These are phyloP conservation scores for Coilia nasus DNA, from an alignment of 2,797 vertebrate species.

Conservation along the genomic window DNA sequence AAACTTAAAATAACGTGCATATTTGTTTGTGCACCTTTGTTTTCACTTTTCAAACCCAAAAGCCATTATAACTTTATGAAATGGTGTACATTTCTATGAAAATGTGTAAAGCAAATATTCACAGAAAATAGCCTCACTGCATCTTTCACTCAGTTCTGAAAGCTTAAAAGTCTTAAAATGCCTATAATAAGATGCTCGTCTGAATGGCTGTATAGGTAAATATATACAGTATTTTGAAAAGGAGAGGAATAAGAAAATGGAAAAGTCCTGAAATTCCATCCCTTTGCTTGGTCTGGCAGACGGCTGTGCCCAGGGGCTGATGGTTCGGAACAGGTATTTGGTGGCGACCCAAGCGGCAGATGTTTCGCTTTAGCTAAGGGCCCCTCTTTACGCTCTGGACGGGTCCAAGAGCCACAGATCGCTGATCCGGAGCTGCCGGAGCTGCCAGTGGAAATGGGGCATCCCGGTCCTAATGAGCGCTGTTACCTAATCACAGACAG, in stretches of 20 bases:
- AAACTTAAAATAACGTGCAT: too few relatives aligned
- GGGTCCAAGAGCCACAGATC: conserved; percentile 60
- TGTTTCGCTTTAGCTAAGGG: conserved; percentile 58
- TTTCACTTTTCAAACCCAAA: too few relatives aligned
- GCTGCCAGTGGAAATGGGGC: conserved; percentile 67
- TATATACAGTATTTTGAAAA: not conserved
- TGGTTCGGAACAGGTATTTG: conserved; percentile 66
- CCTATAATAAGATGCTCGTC: too few relatives aligned
- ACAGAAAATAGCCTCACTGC: not conserved
- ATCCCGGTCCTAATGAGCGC: conserved; percentile 61
- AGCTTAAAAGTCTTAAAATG: not conserved
- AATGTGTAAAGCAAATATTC: too few relatives aligned
- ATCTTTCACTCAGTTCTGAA: not conserved
- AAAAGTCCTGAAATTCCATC: conserved; percentile 1
- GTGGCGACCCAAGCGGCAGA: conserved; percentile 55
- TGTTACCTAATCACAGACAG: conserved; percentile 57
- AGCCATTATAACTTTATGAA: not conserved
- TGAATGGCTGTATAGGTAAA: not conserved
- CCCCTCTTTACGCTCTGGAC: conserved; percentile 63
- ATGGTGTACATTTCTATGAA: not conserved
- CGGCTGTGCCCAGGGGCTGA: conserved; percentile 35
- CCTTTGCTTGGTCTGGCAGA: not conserved
- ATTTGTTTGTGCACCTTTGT: too few relatives aligned
- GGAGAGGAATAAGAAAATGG: not conserved
- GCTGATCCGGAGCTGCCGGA: conserved; percentile 58